These are phyloP conservation scores for Lydus trimaculatus DNA, from an alignment of 2,888 invertebrate species.

Conservation along the genomic window DNA sequence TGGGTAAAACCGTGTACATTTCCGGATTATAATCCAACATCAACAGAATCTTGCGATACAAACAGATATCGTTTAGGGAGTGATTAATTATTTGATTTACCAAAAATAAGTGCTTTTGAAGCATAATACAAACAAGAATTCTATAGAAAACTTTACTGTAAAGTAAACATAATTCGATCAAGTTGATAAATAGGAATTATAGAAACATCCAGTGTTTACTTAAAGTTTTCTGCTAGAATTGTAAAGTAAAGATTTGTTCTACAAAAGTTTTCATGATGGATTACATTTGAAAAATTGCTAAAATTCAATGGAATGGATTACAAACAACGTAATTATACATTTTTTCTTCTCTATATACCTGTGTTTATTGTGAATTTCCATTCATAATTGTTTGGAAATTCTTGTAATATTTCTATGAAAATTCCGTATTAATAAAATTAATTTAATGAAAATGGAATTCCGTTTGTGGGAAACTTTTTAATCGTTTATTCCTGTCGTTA, in stretches of 20 bases:
- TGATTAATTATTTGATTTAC: neutral
- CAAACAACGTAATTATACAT: no score
- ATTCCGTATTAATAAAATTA: neutral
- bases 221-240: neutral
- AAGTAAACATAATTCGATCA: neutral
- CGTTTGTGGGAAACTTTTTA: neutral
- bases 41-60: no score
- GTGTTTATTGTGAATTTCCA: no score
- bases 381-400: neutral
- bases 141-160: neutral
- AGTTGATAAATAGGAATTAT: neutral
- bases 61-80: no score
- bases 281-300: constrained; percentile 14
- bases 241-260: neutral
- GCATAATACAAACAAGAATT: neutral
- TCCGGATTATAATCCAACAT: no score
- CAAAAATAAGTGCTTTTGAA: neutral
- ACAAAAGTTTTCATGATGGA: neutral
- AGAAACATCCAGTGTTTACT: neutral
- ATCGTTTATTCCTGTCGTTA: neutral
- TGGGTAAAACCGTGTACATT: no score
- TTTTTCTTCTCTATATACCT: no score
- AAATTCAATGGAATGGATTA: no score
- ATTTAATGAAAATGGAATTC: neutral
- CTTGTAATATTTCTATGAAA: neutral